Base-by-base conservation (phyloP, 2,113 vertebrate species). In the Erythrocebus patas region DNA sequence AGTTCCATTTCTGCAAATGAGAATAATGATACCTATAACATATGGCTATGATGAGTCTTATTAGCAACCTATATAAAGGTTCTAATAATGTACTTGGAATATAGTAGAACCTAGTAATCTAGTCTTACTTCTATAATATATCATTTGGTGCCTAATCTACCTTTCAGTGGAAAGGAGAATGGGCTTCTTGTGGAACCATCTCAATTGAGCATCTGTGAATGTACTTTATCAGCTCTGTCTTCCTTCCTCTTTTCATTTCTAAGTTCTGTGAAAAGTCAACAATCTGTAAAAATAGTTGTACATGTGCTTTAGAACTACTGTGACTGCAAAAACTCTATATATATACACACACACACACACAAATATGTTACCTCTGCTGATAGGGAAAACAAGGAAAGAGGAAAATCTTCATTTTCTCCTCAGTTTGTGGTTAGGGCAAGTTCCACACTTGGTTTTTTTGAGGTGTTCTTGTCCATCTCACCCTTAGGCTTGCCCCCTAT, bases 301-400 rank as follows among this genome's bases (percentile, higher is more conserved):
- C 35, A 18, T 87, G 55, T 76, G 82, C 48, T 79, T 93, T 88
- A 70, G 64, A 97, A 93, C 14, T 16, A 93, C 95, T 96, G 55
- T 6, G 73, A 96, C 72, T 7, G 12, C n/a, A 83, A 95, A 98
- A 98, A 95, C 48, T 96, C 9, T 70, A 32, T 52, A 84, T 61
- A 27, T 18, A 48, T 0, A 48, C 11, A 48, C 2, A 48, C 48
- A 48, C 48, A 48, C 48, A 48, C 48, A 48, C 45, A 48, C 45
- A 48, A 72, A 79, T 97, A 93, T 55, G 86, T 97, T 97, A 75
- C 79, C 92, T 88, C 88, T 96, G 95, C 48, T 91, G 72, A 55
- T 22, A 35, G 16, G 50, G 70, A 50, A 93, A 92, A 89, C 35
- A 45, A 76, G 8, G 75, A 88, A 93, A 94, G 87, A 94, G 70